Base-by-base conservation (phyloP, 2,888 invertebrate genomes). In the Alsophila aescularia region DNA sequence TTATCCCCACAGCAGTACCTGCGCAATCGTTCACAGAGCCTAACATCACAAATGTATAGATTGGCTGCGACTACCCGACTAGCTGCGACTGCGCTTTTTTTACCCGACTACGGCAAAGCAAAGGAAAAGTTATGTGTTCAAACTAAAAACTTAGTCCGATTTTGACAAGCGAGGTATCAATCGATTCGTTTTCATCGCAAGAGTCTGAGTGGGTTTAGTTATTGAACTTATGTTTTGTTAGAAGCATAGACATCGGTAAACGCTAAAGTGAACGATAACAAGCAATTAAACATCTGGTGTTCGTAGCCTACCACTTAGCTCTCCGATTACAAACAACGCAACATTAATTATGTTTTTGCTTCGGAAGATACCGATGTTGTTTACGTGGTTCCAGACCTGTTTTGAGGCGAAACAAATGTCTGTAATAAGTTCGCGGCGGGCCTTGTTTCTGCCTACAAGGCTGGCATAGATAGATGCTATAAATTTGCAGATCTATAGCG, bases 321-420 rank as follows among this genome's bases (percentile, higher is more conserved):
- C 77, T 75, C 77, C 82, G 85, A 87, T 87, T 86, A 85, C 84
- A 81, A 86, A 85, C 82, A 83, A 77, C 81, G 73, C 69, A 80
- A 81, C 84, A 87, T 87, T 87, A 87, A 88, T 87, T 85, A 87
- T 80, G 82, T 87, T 87, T 87, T 85, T 86, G 83, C 81, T 83
- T 81, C 76, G 73, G 70, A 81, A 83, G 84, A 83, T 85, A 76
- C 79, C 76, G 65, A 72, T 81, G 81, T 81, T 77, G 85, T 87
- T 87, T 83, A 84, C 81, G 82, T 78, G 75, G 70, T 72, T 64
- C 69, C 68, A 13, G n/a, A n/a, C n/a, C n/a, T n/a, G n/a, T n/a
- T 83, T 83, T 80, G 75, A 69, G 32, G 73, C 64, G 58, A 81
- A 85, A 85, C 74, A 79, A 85, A 85, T 85, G 83, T 78, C 83